Percentiles rank a stretch among this genome's conserved stretches.
Conservation (phyloP, 2,113 vertebrate species). For the Synchiropus splendidus region DNA sequence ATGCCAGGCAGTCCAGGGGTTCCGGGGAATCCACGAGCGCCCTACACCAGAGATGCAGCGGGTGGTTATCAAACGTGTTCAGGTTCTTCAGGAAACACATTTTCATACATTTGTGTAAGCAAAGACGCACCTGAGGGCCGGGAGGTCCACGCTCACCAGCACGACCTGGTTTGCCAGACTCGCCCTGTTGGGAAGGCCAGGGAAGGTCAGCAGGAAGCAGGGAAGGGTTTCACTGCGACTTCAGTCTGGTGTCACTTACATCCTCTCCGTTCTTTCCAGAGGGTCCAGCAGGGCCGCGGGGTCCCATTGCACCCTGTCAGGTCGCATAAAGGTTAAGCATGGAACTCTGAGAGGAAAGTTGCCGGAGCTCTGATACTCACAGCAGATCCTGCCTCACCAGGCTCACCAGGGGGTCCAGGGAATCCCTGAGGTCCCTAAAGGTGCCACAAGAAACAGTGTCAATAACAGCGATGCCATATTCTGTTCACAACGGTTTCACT, state of each 20-base stretch:
- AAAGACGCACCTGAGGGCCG: slow-evolving; percentile 84
- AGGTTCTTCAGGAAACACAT: neutral
- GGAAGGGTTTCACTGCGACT: neutral
- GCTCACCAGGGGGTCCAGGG: slow-evolving; percentile 92
- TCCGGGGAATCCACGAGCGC: slow-evolving; percentile 94
- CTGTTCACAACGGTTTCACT: neutral
- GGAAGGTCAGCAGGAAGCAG: neutral
- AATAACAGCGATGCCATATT: neutral
- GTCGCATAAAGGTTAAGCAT: slow-evolving; percentile 7
- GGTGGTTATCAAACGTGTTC: neutral
- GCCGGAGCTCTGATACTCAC: slow-evolving; percentile 68
- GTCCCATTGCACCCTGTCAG: slow-evolving; percentile 91
- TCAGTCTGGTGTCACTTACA: slow-evolving; percentile 59
- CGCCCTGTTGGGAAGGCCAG: slow-evolving; percentile 69
- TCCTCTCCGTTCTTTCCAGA: slow-evolving; percentile 99
- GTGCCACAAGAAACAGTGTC: slow-evolving; percentile 9
- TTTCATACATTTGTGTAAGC: neutral
- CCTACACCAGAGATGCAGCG: slow-evolving; percentile 62
- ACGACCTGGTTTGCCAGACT: slow-evolving; percentile 93
- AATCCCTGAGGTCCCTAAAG: slow-evolving; percentile 94
- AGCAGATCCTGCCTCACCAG: slow-evolving; percentile 85
- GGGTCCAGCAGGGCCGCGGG: slow-evolving; percentile 83
- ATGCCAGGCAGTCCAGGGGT: slow-evolving; percentile 94
- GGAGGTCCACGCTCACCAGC: slow-evolving; percentile 84
- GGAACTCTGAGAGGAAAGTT: neutral